phyloP scores from a whole-genome alignment of 1,140 invertebrate genomes.

The Drosophila ambigua region DNA sequence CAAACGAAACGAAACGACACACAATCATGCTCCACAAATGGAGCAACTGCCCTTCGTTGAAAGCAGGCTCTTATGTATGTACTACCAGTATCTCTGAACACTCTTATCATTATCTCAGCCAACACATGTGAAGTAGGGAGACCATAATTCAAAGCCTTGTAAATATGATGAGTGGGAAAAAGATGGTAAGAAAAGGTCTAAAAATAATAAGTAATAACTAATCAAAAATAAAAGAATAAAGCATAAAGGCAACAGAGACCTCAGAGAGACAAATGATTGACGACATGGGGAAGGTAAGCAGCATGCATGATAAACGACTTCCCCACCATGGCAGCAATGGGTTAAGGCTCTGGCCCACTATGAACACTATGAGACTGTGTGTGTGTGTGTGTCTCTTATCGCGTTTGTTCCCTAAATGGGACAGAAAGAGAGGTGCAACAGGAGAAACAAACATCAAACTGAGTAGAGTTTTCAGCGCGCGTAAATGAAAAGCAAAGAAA shows the following conservation, averaged over 20 bases:
- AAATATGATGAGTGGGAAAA: constrained; percentile 35
- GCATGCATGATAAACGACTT: constrained; percentile 63
- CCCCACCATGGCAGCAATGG: constrained; percentile 53
- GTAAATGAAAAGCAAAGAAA: constrained; percentile 69
- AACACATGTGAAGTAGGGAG: constrained; percentile 2
- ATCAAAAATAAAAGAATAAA: constrained; percentile 28
- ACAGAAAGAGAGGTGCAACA: constrained; percentile 37
- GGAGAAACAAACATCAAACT: constrained; percentile 31
- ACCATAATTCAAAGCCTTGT: constrained; percentile 36
- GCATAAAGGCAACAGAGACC: constrained; percentile 31
- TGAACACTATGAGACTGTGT: constrained; percentile 5
- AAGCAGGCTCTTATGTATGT: constrained; percentile 11
- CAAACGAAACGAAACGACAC: background rate
- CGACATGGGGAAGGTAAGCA: constrained; percentile 35
- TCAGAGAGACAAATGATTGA: constrained; percentile 72
- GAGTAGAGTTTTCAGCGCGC: constrained; percentile 9
- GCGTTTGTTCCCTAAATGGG: background rate
- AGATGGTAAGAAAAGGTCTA: constrained; percentile 7
- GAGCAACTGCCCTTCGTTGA: constrained; percentile 65
- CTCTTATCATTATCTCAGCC: constrained; percentile 50
- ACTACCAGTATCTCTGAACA: background rate
- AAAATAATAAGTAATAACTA: constrained; percentile 16
- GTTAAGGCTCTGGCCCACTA: constrained; percentile 44
- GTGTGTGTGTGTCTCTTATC: constrained; percentile 52
- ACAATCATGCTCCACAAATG: constrained; percentile 28